Evolutionary conservation across 53 echinoderm and acorn worm species (phyloP).

Genomic region (Arbacia lixula): DNA sequence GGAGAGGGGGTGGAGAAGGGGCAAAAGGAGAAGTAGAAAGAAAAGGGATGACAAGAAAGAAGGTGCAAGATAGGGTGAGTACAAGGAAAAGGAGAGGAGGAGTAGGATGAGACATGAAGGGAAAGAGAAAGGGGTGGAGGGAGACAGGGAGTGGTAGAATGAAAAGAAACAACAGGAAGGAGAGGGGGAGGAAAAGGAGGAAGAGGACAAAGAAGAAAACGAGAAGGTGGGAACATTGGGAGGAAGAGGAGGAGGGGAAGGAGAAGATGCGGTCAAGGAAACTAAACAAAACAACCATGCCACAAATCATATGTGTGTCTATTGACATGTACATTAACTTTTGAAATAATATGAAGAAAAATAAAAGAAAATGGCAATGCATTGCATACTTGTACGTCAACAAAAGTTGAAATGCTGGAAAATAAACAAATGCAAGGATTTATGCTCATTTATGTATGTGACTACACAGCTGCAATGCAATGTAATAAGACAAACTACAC

Average conservation of each 20-base stretch:
- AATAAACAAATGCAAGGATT: too few relatives aligned
- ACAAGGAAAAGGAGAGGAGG: not conserved
- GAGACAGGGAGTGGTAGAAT: too few relatives aligned
- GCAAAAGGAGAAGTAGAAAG: not conserved
- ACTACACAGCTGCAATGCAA: too few relatives aligned
- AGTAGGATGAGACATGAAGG: too few relatives aligned
- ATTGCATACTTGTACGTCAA: too few relatives aligned
- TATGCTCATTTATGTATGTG: too few relatives aligned
- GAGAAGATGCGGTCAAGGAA: slow-evolving; percentile 18
- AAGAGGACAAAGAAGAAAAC: not conserved
- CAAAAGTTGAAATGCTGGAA: too few relatives aligned
- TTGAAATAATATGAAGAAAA: too few relatives aligned
- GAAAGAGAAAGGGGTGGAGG: too few relatives aligned
- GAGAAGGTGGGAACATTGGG: not conserved
- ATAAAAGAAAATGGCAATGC: too few relatives aligned
- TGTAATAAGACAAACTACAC: too few relatives aligned
- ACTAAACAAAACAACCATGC: slow-evolving; percentile 51
- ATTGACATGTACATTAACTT: not conserved
- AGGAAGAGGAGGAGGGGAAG: not conserved
- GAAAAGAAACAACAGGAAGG: not conserved
- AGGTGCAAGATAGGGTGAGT: not conserved
- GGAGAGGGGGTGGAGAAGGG: not conserved
- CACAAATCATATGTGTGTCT: slow-evolving; percentile 15
- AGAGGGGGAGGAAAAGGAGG: not conserved
- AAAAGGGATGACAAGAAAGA: not conserved